A percentile compares a stretch with the other conserved stretches of the same genome.
Evolutionary conservation across 2,113 vertebrate species (phyloP).

Genomic region (Butorides virescens): DNA sequence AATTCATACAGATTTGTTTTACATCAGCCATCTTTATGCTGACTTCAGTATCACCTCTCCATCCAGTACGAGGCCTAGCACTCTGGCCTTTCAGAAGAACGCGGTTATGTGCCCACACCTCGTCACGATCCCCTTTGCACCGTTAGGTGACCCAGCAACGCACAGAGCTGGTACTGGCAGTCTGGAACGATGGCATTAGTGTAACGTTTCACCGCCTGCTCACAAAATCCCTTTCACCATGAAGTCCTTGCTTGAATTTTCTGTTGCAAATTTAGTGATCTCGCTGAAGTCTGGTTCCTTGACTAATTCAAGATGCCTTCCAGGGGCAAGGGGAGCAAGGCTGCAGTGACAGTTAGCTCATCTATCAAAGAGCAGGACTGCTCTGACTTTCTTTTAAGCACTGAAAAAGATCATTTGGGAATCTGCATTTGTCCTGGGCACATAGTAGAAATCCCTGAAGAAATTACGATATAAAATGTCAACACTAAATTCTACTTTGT

Average conservation of each 20-base stretch:
- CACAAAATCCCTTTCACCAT: not conserved
- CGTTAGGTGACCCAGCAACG: not conserved
- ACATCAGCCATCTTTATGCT: not conserved
- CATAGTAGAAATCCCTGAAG: not conserved
- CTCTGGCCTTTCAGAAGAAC: not conserved
- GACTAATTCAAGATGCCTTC: not conserved
- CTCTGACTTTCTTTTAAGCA: not conserved
- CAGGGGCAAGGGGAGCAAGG: not conserved
- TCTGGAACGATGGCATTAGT: fast-evolving
- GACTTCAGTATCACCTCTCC: not conserved
- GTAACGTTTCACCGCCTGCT: not conserved
- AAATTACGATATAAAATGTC: conserved; percentile 9
- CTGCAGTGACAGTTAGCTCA: not conserved
- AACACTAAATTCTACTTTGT: conserved; percentile 10
- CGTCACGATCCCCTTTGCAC: not conserved
- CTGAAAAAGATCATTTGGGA: not conserved
- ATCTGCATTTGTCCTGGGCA: conserved; percentile 1
- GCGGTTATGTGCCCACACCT: not conserved
- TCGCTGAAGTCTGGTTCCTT: not conserved
- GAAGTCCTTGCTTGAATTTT: not conserved
- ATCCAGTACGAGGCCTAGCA: not conserved
- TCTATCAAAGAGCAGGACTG: not conserved
- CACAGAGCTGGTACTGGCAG: not conserved
- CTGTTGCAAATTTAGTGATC: not conserved
- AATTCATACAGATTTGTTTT: not conserved